Percentiles rank a stretch among this genome's conserved stretches.
These are phyloP conservation scores for Hylyphantes graminicola DNA, from an alignment of 1,140 invertebrate species.

Conservation along the genomic window DNA sequence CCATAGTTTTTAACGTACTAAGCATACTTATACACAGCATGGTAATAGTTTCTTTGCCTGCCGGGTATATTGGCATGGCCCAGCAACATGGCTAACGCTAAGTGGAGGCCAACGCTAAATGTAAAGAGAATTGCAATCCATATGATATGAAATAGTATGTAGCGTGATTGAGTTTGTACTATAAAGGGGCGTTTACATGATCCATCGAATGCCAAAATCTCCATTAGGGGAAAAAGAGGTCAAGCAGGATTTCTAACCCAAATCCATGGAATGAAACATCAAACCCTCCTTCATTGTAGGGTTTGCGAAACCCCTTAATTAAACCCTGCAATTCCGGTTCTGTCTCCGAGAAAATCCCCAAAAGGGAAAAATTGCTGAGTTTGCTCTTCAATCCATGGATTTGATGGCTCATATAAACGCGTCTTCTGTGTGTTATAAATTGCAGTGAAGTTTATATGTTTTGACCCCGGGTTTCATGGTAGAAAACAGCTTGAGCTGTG, in stretches of 20 bases:
- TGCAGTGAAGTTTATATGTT: slow-evolving; percentile 48
- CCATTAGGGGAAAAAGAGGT: too few species aligned
- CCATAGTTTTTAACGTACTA: slow-evolving; percentile 11
- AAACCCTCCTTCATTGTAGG: too few species aligned
- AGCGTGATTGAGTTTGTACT: slow-evolving; percentile 38
- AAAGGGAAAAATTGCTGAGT: too few species aligned
- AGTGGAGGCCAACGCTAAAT: background rate
- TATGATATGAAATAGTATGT: slow-evolving; percentile 38
- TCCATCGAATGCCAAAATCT: too few species aligned
- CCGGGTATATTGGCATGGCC: slow-evolving; percentile 32
- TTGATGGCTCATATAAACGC: too few species aligned
- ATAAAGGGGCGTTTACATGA: too few species aligned
- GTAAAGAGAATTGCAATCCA: slow-evolving; percentile 2
- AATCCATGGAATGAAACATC: too few species aligned
- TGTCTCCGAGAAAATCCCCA: too few species aligned
- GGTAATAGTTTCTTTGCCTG: slow-evolving; percentile 4
- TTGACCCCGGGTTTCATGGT: slow-evolving; percentile 42
- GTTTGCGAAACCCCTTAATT: too few species aligned
- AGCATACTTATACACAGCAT: slow-evolving; percentile 10
- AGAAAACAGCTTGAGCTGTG: slow-evolving; percentile 28
- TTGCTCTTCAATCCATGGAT: too few species aligned
- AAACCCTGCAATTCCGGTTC: too few species aligned
- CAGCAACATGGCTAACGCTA: slow-evolving; percentile 8
- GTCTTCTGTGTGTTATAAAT: slow-evolving; percentile 19
- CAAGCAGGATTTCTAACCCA: too few species aligned